Evolutionary conservation across 2,888 invertebrate genomes (phyloP).

Genomic region (Lycocerus yunnanus): DNA sequence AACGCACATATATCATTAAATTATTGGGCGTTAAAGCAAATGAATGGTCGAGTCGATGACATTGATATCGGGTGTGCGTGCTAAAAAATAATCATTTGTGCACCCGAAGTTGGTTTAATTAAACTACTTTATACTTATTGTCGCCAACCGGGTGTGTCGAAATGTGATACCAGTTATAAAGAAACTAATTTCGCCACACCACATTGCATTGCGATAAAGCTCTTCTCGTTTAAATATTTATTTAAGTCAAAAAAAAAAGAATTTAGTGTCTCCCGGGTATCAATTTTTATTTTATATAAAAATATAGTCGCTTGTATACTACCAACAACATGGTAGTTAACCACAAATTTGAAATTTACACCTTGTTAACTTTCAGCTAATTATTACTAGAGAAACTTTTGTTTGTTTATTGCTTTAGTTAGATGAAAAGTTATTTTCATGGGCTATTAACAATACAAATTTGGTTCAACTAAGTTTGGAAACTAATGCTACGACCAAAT

Average conservation of each 20-base stretch:
- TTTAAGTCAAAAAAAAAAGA: no score
- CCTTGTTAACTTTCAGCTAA: neutral
- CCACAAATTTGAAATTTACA: neutral
- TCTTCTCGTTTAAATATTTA: neutral
- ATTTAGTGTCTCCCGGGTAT: no score
- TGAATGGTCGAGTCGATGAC: conserved; percentile 16
- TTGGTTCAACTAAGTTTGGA: neutral
- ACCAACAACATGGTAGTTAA: no score
- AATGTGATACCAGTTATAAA: conserved; percentile 40
- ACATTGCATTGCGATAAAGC: neutral
- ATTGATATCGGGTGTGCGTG: conserved; percentile 27
- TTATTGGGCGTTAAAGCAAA: conserved; percentile 18
- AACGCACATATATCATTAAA: conserved; percentile 20
- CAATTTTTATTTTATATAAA: no score
- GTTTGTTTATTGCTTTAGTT: neutral
- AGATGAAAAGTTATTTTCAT: neutral
- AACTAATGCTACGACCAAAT: neutral
- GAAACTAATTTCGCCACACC: conserved; percentile 37
- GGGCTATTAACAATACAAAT: neutral
- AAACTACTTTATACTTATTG: conserved; percentile 38
- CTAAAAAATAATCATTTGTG: conserved; percentile 33
- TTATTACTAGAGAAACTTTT: neutral
- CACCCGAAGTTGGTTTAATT: conserved; percentile 33
- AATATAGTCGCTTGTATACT: no score
- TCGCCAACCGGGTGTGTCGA: conserved; percentile 37